Evolutionary conservation across 2,888 invertebrate species (phyloP), one percentile per base, ranked within the genome.

Genomic region (Drosophila pegasa): DNA sequence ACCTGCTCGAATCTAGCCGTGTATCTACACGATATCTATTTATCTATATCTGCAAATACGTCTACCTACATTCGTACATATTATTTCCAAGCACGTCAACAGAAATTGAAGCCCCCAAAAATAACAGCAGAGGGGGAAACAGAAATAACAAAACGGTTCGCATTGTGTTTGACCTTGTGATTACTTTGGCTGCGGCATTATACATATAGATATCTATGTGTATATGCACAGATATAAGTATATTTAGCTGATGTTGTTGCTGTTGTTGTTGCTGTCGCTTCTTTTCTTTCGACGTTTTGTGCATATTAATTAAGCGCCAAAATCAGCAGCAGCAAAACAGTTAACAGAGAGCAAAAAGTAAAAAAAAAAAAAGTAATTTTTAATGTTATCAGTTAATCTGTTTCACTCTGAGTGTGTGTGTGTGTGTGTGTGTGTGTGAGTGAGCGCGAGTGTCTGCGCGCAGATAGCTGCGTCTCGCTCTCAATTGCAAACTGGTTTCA

Each of bases 261-360:
- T 78, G 38, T 48, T 54, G 71, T 47, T 61, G 55, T 60, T 61
- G 64, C 31, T 59, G 54, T 57, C 48, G 61, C 75, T 78, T 77
- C 71, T 87, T 77, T 75, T 70, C 78, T 79, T 73, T 74, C 79
- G 71, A 90, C 90, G 91, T 73, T 88, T 90, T 89, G 88, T 90
- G 90, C 91, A 90, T 90, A 90, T 89, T 85, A 91, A 91, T 91
- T 90, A 80, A 86, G 78, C 83, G 87, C 88, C 87, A 80, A 88
- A 88, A 89, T 77, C 88, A 80, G 77, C 84, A 69, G 50, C 52
- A 57, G 37, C 62, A 69, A 60, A 73, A 80, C 61, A 62, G 71
- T 76, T 65, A 60, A 41, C 54, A 55, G 31, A 55, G 54, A 71
- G 56, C 43, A 27, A 45, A 27, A 27, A 27, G n/a, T 10, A 5